Conservation (phyloP, 2,797 vertebrate genomes). For the Trachurus trachurus region DNA sequence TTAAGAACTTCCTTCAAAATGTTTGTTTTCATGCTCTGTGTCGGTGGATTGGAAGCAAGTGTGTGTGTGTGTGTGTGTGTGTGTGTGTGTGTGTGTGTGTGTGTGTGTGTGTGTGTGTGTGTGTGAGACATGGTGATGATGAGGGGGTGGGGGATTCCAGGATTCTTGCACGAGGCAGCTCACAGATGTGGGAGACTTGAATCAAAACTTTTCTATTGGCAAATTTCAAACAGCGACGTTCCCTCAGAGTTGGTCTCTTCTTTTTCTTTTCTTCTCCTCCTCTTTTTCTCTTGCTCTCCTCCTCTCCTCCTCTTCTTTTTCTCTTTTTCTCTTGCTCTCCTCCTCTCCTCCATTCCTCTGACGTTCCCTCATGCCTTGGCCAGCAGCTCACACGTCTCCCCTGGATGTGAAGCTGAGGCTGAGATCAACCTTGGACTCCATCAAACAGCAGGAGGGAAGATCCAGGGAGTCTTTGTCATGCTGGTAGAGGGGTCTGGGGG, state of each 20-base stretch:
- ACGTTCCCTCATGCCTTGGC: constrained; percentile 76
- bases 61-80: constrained; percentile 36
- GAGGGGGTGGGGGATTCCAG: constrained; percentile 81
- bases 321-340: too few species aligned
- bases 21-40: constrained; percentile 66
- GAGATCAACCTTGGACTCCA: constrained; percentile 66
- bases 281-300: too few species aligned
- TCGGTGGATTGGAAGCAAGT: constrained; percentile 49
- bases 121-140: constrained; percentile 60
- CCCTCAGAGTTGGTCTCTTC: constrained; percentile 67
- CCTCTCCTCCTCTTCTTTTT: too few species aligned
- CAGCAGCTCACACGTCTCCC: constrained; percentile 58
- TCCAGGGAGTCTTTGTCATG: constrained; percentile 61
- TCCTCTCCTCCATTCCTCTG: constrained; percentile 64
- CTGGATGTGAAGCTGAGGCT: constrained; percentile 60
- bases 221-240: constrained; percentile 75
- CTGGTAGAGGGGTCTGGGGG: constrained; percentile 1
- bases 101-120: constrained; percentile 39
- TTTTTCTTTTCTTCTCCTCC: constrained; percentile 29
- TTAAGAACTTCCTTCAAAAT: constrained; percentile 65
- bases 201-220: constrained; percentile 78
- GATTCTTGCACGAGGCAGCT: constrained; percentile 74
- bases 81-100: constrained; percentile 29
- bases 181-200: constrained; percentile 81
- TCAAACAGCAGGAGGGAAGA: constrained; percentile 58